These are phyloP conservation scores for Tinamus guttatus DNA, from an alignment of 2,113 vertebrate species.

Conservation along the genomic window DNA sequence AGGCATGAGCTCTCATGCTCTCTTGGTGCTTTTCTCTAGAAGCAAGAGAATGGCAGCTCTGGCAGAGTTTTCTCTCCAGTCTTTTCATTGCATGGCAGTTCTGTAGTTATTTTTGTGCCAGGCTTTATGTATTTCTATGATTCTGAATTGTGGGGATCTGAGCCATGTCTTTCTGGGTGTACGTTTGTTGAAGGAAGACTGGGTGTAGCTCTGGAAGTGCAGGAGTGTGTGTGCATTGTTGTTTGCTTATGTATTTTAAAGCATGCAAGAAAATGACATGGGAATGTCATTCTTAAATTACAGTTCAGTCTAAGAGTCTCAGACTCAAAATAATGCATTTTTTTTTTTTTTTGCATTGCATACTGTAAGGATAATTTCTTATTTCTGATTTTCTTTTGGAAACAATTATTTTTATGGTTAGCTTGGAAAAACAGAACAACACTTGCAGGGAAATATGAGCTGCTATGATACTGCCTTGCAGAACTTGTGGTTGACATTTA, in stretches of 20 bases:
- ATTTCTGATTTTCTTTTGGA: not conserved
- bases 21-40: not conserved
- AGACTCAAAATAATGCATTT: not conserved
- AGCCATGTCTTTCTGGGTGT: not conserved
- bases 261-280: not conserved
- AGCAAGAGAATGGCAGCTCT: not conserved
- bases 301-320: not conserved
- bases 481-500: conserved; percentile 18
- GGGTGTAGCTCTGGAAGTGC: not conserved
- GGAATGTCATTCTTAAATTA: not conserved
- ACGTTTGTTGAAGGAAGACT: not conserved
- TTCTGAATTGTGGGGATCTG: not conserved
- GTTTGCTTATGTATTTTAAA: too few relatives aligned
- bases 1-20: not conserved
- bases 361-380: not conserved
- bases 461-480: not conserved
- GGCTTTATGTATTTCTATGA: not conserved
- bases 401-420: not conserved
- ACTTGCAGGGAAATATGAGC: not conserved
- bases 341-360: not conserved
- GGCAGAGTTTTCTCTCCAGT: not conserved
- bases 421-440: not conserved
- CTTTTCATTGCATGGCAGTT: not conserved
- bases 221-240: not conserved
- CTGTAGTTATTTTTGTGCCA: not conserved